Percentiles rank a stretch among this genome's conserved stretches.
Conservation (phyloP, 1,140 invertebrate genomes). For the Drosophila fuyamai region DNA sequence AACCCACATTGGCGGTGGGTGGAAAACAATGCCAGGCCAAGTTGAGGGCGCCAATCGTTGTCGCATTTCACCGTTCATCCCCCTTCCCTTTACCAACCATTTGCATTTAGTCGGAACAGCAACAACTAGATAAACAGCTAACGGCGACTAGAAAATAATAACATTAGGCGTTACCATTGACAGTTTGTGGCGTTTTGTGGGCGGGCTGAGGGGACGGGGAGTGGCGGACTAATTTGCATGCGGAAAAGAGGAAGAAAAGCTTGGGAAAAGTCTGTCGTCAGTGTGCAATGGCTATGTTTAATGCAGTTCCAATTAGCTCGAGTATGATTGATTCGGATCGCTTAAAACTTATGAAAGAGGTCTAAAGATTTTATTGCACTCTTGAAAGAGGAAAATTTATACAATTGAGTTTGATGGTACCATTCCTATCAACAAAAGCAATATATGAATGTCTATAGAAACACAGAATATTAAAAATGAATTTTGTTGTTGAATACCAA, state of each 20-base stretch:
- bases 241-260: constrained; percentile 28
- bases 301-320: constrained; percentile 17
- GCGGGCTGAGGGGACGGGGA: background rate
- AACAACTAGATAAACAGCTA: constrained; percentile 46
- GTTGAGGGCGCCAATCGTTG: constrained; percentile 47
- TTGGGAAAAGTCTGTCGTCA: constrained; percentile 50
- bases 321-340: constrained; percentile 1
- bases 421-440: background rate
- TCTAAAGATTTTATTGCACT: background rate
- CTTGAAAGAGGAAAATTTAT: background rate
- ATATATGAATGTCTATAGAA: too few species aligned
- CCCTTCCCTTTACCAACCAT: constrained; percentile 36
- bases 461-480: too few species aligned
- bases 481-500: background rate
- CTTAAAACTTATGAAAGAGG: background rate
- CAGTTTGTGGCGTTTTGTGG: constrained; percentile 26
- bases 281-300: constrained; percentile 31
- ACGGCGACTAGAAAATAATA: constrained; percentile 61
- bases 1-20: constrained; percentile 67
- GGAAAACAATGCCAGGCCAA: constrained; percentile 30
- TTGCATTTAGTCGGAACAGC: constrained; percentile 33
- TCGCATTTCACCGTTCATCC: constrained; percentile 25
- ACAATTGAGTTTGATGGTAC: background rate
- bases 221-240: constrained; percentile 52
- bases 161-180: constrained; percentile 69